Conservation (phyloP, 2,113 vertebrate genomes). For the Oenanthe oenanthe region DNA sequence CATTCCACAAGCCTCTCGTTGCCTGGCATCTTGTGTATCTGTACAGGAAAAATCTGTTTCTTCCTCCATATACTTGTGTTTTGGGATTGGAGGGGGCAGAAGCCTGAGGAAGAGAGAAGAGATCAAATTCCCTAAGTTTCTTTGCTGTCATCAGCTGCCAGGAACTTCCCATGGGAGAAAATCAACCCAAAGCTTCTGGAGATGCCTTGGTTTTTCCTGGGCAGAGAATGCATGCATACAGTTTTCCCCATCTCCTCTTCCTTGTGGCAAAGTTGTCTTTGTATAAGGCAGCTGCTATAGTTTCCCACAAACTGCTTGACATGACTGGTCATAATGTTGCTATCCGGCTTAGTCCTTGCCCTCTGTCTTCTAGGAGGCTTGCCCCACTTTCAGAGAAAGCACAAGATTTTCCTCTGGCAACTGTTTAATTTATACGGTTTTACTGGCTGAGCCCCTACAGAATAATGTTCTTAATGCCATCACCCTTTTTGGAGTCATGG, state of each 20-base stretch:
- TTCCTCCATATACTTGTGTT: background rate
- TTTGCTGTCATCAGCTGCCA: background rate
- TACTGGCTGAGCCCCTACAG: background rate
- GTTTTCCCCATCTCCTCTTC: background rate
- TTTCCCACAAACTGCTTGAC: background rate
- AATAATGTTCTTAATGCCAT: background rate
- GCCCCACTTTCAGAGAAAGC: background rate
- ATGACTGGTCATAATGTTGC: background rate
- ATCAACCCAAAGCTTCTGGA: background rate
- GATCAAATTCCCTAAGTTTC: background rate
- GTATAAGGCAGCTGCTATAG: background rate
- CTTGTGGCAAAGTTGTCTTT: background rate
- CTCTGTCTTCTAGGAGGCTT: background rate
- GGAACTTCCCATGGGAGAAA: background rate
- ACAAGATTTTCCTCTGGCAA: background rate
- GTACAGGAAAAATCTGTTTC: background rate
- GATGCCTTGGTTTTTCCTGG: background rate
- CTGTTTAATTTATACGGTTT: background rate
- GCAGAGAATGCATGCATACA: background rate
- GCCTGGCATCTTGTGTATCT: background rate
- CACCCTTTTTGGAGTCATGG: background rate
- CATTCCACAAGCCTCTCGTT: slow-evolving; percentile 52
- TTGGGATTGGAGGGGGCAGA: background rate
- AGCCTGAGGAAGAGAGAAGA: background rate
- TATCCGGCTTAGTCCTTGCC: background rate